These are phyloP conservation scores for Parapsyche elsis DNA, from an alignment of 1,140 invertebrate genomes.

Conservation along the genomic window DNA sequence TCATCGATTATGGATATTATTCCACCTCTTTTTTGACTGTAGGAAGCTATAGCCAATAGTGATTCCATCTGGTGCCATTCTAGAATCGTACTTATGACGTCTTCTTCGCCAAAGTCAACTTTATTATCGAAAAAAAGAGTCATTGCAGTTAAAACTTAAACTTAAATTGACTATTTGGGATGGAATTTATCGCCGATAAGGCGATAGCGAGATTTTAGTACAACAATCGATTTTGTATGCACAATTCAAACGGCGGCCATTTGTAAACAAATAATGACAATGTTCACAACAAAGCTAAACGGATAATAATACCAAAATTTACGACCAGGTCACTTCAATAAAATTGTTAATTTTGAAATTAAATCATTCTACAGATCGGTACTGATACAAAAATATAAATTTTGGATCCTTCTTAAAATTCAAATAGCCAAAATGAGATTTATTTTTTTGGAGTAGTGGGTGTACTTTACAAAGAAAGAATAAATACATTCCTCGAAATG, in stretches of 20 bases:
- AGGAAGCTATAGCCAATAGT: constrained; percentile 85
- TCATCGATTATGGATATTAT: constrained; percentile 90
- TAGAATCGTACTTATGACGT: constrained; percentile 79
- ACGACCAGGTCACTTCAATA: no score
- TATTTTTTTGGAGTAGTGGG: no score
- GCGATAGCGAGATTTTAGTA: background rate
- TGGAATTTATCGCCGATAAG: background rate
- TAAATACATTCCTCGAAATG: no score
- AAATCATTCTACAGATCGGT: no score
- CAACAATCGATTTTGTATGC: background rate
- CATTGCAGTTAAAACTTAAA: constrained; percentile 67
- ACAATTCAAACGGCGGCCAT: constrained; percentile 46
- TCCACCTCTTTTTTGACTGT: constrained; percentile 87
- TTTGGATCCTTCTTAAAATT: no score
- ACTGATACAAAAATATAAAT: no score
- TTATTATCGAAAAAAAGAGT: constrained; percentile 82
- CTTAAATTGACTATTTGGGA: background rate
- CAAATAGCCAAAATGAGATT: no score
- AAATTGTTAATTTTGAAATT: no score
- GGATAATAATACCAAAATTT: no score
- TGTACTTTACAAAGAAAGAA: no score
- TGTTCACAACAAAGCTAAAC: background rate
- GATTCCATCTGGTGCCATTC: constrained; percentile 84
- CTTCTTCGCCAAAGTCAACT: constrained; percentile 74
- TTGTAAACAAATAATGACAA: constrained; percentile 50